phyloP scores from a whole-genome alignment of 2,888 invertebrate species.

The Uloborus plumipes region DNA sequence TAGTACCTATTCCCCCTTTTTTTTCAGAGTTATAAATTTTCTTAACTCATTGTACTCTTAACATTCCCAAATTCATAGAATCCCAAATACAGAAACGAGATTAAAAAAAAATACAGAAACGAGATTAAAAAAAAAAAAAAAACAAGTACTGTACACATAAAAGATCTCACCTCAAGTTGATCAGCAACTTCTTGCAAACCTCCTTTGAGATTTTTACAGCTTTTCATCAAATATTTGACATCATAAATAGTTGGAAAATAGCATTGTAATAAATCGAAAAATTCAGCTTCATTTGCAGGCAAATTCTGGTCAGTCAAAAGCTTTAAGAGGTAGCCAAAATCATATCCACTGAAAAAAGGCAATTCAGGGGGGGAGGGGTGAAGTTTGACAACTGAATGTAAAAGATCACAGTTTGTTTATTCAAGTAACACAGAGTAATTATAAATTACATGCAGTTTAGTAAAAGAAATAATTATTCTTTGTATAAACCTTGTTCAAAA shows the following conservation, averaged over 20 bases:
- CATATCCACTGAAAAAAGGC: conserved; percentile 93
- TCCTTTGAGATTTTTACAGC: conserved; percentile 97
- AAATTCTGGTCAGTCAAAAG: conserved; percentile 92
- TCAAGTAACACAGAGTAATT: too few species aligned
- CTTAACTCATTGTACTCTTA: too few species aligned
- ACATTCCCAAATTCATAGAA: too few species aligned
- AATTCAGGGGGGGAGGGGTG: too few species aligned
- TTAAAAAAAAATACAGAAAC: neutral
- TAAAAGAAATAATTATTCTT: too few species aligned
- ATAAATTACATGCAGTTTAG: too few species aligned
- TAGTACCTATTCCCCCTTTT: too few species aligned
- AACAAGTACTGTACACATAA: neutral
- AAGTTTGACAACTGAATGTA: too few species aligned
- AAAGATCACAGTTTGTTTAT: too few species aligned
- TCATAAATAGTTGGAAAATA: conserved; percentile 98
- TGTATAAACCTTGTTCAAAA: too few species aligned
- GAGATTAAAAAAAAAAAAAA: neutral
- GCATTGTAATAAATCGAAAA: conserved; percentile 91
- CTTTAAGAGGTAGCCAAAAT: conserved; percentile 97
- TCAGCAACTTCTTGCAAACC: conserved; percentile 93
- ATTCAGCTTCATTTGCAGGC: conserved; percentile 95
- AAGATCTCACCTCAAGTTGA: conserved; percentile 75
- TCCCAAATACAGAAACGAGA: too few species aligned
- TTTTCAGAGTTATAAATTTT: too few species aligned
- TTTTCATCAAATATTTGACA: conserved; percentile 99